These are phyloP conservation scores for Phthorimaea operculella DNA, from an alignment of 1,140 invertebrate species.

Conservation along the genomic window DNA sequence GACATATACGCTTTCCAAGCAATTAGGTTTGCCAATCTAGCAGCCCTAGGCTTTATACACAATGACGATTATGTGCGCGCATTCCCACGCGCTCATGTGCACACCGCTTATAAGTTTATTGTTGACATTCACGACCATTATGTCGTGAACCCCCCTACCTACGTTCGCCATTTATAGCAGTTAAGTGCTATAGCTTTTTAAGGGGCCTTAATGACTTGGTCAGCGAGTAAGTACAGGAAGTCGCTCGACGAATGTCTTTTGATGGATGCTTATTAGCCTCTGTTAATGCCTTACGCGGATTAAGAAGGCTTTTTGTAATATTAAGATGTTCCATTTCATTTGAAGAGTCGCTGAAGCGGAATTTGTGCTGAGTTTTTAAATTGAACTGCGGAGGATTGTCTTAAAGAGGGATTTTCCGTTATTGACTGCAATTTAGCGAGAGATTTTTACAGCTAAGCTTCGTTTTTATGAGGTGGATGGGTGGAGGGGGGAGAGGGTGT, in stretches of 20 bases:
- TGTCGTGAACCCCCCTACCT: slow-evolving; percentile 5
- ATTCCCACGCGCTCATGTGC: slow-evolving; percentile 18
- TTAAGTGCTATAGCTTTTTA: slow-evolving; percentile 3
- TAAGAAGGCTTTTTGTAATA: slow-evolving; percentile 4
- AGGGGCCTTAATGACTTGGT: background rate
- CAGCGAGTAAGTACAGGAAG: slow-evolving; percentile 13
- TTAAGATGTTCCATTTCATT: background rate
- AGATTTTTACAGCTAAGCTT: slow-evolving; percentile 24
- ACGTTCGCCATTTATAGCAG: background rate
- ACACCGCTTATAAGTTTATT: slow-evolving; percentile 15
- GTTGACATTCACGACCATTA: slow-evolving; percentile 17
- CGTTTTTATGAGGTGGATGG: slow-evolving; percentile 22
- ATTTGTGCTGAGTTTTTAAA: too few relatives aligned
- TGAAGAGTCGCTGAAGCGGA: background rate
- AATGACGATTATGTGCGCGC: slow-evolving; percentile 14
- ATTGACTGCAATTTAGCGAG: slow-evolving; percentile 25
- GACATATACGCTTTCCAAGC: too few relatives aligned
- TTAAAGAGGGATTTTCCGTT: slow-evolving; percentile 14
- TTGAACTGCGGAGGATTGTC: background rate
- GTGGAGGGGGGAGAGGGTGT: slow-evolving; percentile 22
- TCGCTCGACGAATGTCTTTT: slow-evolving; percentile 12
- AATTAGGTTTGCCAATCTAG: too few relatives aligned
- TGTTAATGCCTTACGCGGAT: slow-evolving; percentile 1
- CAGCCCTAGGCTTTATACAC: background rate
- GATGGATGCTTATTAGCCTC: slow-evolving; percentile 3